Conservation (phyloP, 2,113 vertebrate species). For the Silurus meridionalis region DNA sequence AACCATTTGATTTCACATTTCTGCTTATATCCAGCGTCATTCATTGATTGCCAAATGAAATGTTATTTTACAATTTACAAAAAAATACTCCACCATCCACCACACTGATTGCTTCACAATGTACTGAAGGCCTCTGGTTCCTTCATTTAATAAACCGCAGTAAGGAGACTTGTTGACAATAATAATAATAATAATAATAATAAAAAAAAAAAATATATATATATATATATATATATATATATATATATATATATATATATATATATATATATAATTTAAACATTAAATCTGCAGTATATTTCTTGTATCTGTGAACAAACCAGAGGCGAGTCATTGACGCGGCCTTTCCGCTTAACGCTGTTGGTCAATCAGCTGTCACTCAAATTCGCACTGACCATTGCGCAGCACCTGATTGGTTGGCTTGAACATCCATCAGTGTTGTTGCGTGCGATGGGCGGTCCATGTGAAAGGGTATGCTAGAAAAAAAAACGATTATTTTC, state of each 20-base stretch:
- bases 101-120: neutral
- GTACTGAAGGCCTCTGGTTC: no score
- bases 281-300: neutral
- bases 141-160: no score
- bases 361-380: conserved; percentile 38
- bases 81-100: neutral
- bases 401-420: conserved; percentile 61
- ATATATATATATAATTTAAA: neutral
- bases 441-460: conserved; percentile 59
- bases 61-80: neutral
- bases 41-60: neutral
- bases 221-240: no score
- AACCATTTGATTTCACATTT: neutral
- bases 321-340: neutral
- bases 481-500: conserved; percentile 74
- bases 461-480: conserved; percentile 59
- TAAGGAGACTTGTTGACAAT: neutral
- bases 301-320: neutral
- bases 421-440: conserved; percentile 45
- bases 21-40: neutral
- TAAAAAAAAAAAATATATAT: no score
- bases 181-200: neutral
- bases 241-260: neutral
- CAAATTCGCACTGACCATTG: neutral
- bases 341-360: neutral